phyloP scores from a whole-genome alignment of 1,140 invertebrate genomes.

The Branchinecta lindahli region DNA sequence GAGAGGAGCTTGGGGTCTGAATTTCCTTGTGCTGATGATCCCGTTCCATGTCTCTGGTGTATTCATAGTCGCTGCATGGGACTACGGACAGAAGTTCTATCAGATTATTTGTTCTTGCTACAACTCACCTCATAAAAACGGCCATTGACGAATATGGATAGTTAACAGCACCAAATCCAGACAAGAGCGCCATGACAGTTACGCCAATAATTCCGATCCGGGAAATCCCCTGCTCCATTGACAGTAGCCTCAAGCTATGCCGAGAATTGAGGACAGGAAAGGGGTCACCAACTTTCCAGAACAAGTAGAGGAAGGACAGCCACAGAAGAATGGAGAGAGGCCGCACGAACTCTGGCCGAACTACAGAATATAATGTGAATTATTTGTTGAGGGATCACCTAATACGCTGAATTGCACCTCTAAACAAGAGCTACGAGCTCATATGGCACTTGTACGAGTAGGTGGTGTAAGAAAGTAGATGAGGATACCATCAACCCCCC shows the following conservation, averaged over 20 bases:
- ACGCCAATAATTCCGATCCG: constrained; percentile 95
- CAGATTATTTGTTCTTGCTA: too few species aligned
- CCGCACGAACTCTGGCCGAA: constrained; percentile 57
- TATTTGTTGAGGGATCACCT: not conserved
- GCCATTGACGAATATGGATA: constrained; percentile 99
- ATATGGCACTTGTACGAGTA: too few species aligned
- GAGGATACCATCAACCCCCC: too few species aligned
- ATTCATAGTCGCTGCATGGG: too few species aligned
- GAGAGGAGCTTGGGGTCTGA: too few species aligned
- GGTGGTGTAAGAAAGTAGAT: too few species aligned
- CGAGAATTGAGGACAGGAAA: constrained; percentile 92
- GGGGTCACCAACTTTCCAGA: constrained; percentile 98
- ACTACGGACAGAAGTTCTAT: too few species aligned
- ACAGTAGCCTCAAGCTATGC: constrained; percentile 79
- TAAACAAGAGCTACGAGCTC: too few species aligned
- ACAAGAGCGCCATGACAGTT: constrained; percentile 95
- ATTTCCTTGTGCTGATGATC: too few species aligned
- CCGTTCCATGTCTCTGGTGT: too few species aligned
- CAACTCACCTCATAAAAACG: constrained; percentile 74
- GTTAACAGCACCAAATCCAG: constrained; percentile 99
- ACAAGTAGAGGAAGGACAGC: constrained; percentile 83
- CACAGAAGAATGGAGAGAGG: constrained; percentile 69
- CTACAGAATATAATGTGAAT: constrained; percentile 37
- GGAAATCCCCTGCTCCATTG: constrained; percentile 90
- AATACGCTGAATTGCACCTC: constrained; percentile 12